A percentile compares a stretch with the other conserved stretches of the same genome.
phyloP scores from a whole-genome alignment of 2,113 vertebrate genomes.

The Scalopus aquaticus region DNA sequence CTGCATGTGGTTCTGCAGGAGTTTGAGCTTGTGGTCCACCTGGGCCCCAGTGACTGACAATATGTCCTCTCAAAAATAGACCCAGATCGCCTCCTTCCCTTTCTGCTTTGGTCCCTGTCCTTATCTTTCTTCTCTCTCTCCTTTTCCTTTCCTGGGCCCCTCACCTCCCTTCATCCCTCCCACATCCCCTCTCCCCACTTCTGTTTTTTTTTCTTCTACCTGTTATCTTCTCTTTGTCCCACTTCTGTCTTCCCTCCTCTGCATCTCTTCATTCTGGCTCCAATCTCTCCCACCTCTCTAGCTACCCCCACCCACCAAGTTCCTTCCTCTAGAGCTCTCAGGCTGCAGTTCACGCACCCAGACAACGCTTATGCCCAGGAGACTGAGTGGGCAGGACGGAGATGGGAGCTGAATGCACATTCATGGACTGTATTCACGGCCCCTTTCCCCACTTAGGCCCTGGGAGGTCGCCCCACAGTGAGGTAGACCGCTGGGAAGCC shows the following conservation, averaged over 20 bases:
- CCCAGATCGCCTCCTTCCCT: background rate
- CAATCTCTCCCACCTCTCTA: no score
- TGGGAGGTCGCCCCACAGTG: background rate
- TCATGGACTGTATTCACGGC: background rate
- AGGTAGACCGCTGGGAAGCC: background rate
- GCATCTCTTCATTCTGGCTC: background rate
- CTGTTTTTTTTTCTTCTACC: background rate
- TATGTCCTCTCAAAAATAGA: background rate
- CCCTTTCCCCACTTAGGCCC: background rate
- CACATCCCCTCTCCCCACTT: accelerated
- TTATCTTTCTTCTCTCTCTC: background rate
- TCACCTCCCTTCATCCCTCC: accelerated
- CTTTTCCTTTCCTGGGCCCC: background rate
- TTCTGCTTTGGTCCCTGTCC: background rate
- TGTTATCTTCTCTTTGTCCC: background rate
- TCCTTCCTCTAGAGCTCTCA: background rate
- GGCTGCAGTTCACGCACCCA: background rate
- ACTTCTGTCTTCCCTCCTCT: background rate
- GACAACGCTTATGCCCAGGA: background rate
- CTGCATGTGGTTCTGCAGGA: background rate
- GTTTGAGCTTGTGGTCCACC: background rate
- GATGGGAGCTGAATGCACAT: background rate
- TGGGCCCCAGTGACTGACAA: background rate
- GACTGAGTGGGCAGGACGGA: background rate
- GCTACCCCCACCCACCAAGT: background rate